Conservation (phyloP, 2,113 vertebrate species). For the Oceanites oceanicus region DNA sequence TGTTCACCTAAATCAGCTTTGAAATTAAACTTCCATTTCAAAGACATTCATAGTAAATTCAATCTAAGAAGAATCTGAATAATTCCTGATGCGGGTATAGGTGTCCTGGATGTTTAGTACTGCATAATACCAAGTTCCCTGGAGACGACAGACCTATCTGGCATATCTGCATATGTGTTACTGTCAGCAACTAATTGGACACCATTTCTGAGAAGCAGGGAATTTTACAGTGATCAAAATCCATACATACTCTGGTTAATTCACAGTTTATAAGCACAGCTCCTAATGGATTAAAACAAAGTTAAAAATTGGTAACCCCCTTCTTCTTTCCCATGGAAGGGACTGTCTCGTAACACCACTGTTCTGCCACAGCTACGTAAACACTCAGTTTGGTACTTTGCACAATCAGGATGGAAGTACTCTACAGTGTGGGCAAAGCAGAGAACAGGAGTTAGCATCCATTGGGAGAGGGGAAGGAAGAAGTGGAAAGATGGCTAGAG, state of each 20-base stretch:
- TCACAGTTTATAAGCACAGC: not conserved
- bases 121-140: not conserved
- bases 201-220: not conserved
- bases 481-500: not conserved
- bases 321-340: not conserved
- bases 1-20: not conserved
- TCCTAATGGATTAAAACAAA: not conserved
- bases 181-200: not conserved
- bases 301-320: not conserved
- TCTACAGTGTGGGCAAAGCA: not conserved
- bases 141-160: not conserved
- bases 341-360: not conserved
- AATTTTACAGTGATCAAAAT: not conserved
- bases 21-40: not conserved
- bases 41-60: not conserved
- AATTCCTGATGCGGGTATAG: not conserved
- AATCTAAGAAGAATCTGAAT: not conserved
- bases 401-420: not conserved
- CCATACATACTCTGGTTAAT: not conserved
- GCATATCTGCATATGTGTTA: not conserved
- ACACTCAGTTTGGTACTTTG: not conserved
- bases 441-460: not conserved
- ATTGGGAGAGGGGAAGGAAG: not conserved
- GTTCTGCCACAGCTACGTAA: accelerated
- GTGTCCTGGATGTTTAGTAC: not conserved